Evolutionary conservation across 2,113 vertebrate genomes (phyloP), one percentile per base, ranked within the genome.

Genomic region (Aldabrachelys gigantea): DNA sequence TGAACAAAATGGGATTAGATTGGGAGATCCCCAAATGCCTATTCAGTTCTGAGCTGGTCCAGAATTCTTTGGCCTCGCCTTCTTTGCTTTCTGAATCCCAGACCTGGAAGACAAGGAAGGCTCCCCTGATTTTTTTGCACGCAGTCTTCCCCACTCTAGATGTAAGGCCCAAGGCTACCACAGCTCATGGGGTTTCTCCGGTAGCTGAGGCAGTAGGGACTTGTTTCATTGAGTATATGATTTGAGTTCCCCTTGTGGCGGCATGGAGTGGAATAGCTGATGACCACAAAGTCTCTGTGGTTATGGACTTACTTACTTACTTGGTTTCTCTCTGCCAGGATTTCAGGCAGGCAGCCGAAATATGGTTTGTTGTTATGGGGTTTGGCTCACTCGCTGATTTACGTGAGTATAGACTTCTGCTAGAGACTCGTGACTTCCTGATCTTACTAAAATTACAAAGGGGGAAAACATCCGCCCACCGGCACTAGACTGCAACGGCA

Each of bases 361-460:
- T 79, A 53, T 53, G 79, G 95, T 94, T 96, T 96, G 95, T 97
- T 94, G 95, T 98, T 85, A 96, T 0, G 57, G 96, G 89, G 87
- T 96, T 96, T 97, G 96, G 91, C 96, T 97, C 91, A 85, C 94
- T 0, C 47, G 24, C 95, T 96, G 91, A 97, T 96, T 96, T 96
- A 91, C 8, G 38, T 91, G 93, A 91, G 86, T 97, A 95, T 96
- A 97, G 94, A 95, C 94, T 75, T 53, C 95, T 89, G 92, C 54
- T 56, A 47, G 75, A 78, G 94, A 93, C 95, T 97, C 44, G 87
- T 94, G 95, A 95, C 95, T 97, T 96, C 89, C 95, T 95, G 91
- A 96, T 91, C 96, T 92, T 93, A 94, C 85, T 76, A 79, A 91
- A 92, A 90, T 8, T 94, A 80, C 75, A 89, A 88, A 90, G 89